Evolutionary conservation across 2,888 invertebrate genomes (phyloP).

Genomic region (Uropetala carovei): DNA sequence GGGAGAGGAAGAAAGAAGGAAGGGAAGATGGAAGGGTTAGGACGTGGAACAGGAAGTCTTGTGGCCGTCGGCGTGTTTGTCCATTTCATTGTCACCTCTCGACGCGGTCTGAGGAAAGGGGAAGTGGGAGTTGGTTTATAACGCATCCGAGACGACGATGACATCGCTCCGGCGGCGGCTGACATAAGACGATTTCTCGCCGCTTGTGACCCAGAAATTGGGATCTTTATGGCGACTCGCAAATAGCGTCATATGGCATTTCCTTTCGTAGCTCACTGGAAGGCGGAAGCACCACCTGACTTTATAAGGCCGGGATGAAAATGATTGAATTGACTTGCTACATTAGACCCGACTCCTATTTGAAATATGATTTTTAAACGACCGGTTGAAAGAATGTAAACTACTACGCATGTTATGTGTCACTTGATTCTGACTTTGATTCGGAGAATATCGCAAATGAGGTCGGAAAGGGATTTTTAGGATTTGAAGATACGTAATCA

Average conservation of each 20-base stretch:
- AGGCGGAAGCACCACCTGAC: neutral
- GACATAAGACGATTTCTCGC: slow-evolving; percentile 33
- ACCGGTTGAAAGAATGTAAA: no score
- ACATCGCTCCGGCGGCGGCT: neutral
- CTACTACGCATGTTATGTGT: no score
- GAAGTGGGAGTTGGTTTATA: neutral
- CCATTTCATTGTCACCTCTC: slow-evolving; percentile 29
- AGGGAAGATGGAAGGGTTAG: neutral
- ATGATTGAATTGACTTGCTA: neutral
- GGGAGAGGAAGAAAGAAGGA: neutral
- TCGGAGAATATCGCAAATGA: neutral
- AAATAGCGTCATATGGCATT: neutral
- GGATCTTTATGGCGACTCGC: neutral
- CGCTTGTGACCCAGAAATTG: slow-evolving; percentile 38
- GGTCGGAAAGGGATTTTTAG: neutral
- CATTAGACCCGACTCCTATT: no score
- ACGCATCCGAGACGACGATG: slow-evolving; percentile 38
- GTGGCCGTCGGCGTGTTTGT: slow-evolving; percentile 8
- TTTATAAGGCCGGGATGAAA: slow-evolving; percentile 9
- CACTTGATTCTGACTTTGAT: no score
- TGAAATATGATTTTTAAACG: no score
- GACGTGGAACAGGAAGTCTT: neutral
- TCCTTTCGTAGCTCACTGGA: neutral
- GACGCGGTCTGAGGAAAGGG: neutral
- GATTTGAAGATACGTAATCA: neutral